phyloP scores from a whole-genome alignment of 2,888 invertebrate species.

The Tenthredo distinguenda region DNA sequence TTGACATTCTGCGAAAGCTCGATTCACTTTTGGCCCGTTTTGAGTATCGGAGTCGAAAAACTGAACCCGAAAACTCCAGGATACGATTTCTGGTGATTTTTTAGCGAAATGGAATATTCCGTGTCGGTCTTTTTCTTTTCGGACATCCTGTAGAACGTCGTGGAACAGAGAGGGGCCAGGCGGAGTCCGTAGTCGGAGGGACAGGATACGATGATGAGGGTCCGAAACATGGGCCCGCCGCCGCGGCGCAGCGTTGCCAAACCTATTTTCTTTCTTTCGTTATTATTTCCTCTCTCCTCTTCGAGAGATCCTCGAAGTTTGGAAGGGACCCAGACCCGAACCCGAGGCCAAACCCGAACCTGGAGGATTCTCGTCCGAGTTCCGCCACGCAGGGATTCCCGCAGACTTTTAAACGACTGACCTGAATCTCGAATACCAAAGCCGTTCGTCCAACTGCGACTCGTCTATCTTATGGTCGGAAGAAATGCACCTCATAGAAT shows the following conservation, averaged over 20 bases:
- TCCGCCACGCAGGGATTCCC: slow-evolving; percentile 9
- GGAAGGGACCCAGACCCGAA: neutral
- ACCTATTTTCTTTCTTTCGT: slow-evolving; percentile 53
- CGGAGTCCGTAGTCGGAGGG: slow-evolving; percentile 51
- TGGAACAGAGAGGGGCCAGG: slow-evolving; percentile 40
- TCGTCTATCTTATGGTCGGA: neutral
- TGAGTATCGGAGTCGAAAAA: neutral
- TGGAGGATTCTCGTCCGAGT: neutral
- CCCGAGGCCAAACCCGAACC: neutral
- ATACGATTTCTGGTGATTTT: neutral
- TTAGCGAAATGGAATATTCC: neutral
- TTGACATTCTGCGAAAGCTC: neutral
- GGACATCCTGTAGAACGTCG: slow-evolving; percentile 39
- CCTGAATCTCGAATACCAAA: slow-evolving; percentile 39
- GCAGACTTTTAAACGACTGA: slow-evolving; percentile 50
- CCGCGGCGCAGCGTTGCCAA: slow-evolving; percentile 53
- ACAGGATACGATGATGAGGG: slow-evolving; percentile 56
- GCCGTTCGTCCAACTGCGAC: neutral
- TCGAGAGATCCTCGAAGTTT: neutral
- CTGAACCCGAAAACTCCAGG: too few species aligned
- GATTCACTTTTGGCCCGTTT: neutral
- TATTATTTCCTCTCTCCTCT: slow-evolving; percentile 12
- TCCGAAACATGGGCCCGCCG: slow-evolving; percentile 52
- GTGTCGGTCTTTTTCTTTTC: neutral
- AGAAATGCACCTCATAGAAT: slow-evolving; percentile 7